phyloP scores from a whole-genome alignment of 1,140 invertebrate species.

The Bombus confusus region DNA sequence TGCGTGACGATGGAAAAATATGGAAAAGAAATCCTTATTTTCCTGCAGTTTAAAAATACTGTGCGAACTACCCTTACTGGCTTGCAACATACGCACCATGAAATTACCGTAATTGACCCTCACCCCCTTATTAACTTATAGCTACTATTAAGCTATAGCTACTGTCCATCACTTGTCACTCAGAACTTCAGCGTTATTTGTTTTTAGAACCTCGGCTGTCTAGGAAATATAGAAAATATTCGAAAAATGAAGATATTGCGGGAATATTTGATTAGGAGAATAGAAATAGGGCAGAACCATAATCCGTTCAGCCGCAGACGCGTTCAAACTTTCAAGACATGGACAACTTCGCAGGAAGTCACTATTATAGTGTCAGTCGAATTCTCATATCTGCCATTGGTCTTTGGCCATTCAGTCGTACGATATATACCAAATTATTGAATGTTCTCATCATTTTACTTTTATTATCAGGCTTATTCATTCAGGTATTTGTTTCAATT shows the following conservation, averaged over 20 bases:
- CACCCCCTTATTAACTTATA: too few species aligned
- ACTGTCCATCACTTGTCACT: neutral
- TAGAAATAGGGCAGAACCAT: too few species aligned
- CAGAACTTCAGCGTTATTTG: neutral
- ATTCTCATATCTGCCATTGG: conserved; percentile 20
- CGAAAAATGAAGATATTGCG: neutral
- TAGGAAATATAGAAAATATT: conserved; percentile 7
- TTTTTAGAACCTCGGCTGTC: neutral
- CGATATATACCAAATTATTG: neutral
- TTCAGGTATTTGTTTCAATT: too few species aligned
- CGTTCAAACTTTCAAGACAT: neutral
- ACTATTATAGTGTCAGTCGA: conserved; percentile 38
- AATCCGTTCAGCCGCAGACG: neutral
- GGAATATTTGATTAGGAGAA: neutral
- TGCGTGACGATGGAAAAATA: too few species aligned
- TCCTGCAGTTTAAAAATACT: too few species aligned
- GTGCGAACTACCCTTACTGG: too few species aligned
- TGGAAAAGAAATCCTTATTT: too few species aligned
- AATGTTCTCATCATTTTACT: rapidly evolving
- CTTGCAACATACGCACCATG: too few species aligned
- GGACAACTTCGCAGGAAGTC: neutral
- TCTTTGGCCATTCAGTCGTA: conserved; percentile 21
- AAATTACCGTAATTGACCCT: neutral
- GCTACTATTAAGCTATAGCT: neutral
- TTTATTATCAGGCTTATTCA: too few species aligned